Evolutionary conservation across 2,888 invertebrate genomes (phyloP), one percentile per base, ranked within the genome.

Genomic region (Heteropelma amictum): DNA sequence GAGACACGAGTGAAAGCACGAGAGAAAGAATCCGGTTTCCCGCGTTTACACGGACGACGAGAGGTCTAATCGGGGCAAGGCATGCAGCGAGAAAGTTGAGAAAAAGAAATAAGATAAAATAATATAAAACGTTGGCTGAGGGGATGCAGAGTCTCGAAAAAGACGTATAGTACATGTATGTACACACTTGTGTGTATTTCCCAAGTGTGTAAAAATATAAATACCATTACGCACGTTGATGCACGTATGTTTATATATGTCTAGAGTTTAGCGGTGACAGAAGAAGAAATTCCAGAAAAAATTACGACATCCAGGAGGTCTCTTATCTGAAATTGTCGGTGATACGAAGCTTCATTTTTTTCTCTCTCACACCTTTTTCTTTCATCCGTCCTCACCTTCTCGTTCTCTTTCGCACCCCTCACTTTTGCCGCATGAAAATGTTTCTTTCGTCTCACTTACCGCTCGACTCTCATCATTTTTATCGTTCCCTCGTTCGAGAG

Each of bases 21-120:
- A 40, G 26, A 80, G 75, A 76, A 72, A 78, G 80, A 69, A 83
- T 83, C 80, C 77, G 79, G 80, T 83, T 83, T 82, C 79, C 71
- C 82, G 79, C 81, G 72, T 81, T 84, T 82, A 79, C 79, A 82
- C 81, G 79, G 63, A 67, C 76, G 60, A 60, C 72, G 38, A 72
- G 58, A 74, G 72, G 79, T 74, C 79, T 81, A 83, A 81, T 64
- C 51, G 64, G n/a, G n/a, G 51, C 26, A 10, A 26, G 26, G 49
- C 49, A 8, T 23, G 23, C 26, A 26, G 64, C 28, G 28, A 51
- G 49, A 53, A 17, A 49, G 12, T 10, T n/a, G n/a, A 19, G n/a
- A 14, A 51, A 28, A 71, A 49, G 23, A 40, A 67, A 63, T 35
- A 42, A 64, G 45, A 64, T 69, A 51, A 17, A 60, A 51, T 51